Percentiles rank a stretch among this genome's conserved stretches.
phyloP scores from a whole-genome alignment of 2,888 invertebrate genomes.

The Alloplasta piceator region DNA sequence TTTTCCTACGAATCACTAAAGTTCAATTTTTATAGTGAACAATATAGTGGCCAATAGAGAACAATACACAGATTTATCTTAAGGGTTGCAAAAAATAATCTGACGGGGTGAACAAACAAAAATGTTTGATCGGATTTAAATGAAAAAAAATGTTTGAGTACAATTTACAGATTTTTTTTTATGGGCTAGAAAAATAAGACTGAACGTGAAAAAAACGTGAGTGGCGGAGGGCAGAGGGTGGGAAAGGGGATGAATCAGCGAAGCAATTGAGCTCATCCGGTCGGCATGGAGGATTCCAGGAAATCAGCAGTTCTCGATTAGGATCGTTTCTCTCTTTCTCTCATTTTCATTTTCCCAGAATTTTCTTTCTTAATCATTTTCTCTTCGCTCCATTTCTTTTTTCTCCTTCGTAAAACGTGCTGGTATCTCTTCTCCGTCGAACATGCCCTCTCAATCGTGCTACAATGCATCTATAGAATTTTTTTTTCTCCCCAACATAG shows the following conservation, averaged over 20 bases:
- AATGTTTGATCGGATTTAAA: neutral
- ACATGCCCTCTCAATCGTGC: slow-evolving; percentile 16
- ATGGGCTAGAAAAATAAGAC: neutral
- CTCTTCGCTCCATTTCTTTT: slow-evolving; percentile 3
- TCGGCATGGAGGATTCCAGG: slow-evolving; percentile 28
- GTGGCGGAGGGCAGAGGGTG: slow-evolving; percentile 18
- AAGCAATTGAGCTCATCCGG: slow-evolving; percentile 55
- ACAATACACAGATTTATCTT: neutral
- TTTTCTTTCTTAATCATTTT: neutral
- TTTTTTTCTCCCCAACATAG: neutral
- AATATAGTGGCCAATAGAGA: no score
- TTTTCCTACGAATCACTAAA: no score
- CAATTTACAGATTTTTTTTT: neutral
- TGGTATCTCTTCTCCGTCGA: slow-evolving; percentile 3
- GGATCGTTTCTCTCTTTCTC: slow-evolving; percentile 49
- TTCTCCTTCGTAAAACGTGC: slow-evolving; percentile 30
- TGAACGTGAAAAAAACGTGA: neutral
- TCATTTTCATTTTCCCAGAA: slow-evolving; percentile 46
- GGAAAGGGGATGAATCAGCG: slow-evolving; percentile 18
- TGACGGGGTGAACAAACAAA: neutral
- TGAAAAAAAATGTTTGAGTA: neutral
- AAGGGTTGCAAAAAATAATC: neutral
- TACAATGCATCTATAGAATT: slow-evolving; percentile 1
- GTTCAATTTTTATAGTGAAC: no score
- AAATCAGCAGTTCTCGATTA: slow-evolving; percentile 58